Conservation (phyloP, 2,113 vertebrate species). For the Amphiprion percula region DNA sequence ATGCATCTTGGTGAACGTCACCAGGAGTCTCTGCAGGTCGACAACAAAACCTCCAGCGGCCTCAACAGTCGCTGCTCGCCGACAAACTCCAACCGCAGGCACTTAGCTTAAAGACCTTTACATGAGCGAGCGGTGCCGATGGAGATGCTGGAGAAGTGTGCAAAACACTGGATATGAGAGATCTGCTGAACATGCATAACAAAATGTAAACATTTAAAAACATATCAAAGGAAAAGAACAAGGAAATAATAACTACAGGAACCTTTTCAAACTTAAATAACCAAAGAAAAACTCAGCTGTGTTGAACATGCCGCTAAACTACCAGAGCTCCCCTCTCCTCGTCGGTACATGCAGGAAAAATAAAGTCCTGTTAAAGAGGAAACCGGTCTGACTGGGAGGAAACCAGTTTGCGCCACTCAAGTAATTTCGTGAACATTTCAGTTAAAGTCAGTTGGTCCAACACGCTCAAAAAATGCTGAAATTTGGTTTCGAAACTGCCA, state of each 20-base stretch:
- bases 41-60: not conserved
- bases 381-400: too few relatives aligned
- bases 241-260: constrained; percentile 37
- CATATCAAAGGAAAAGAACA: constrained; percentile 32
- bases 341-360: not conserved
- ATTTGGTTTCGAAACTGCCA: too few relatives aligned
- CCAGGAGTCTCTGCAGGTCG: constrained; percentile 11
- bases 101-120: constrained; percentile 62
- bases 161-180: constrained; percentile 71
- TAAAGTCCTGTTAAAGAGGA: too few relatives aligned
- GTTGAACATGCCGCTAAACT: constrained; percentile 39
- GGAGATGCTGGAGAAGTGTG: constrained; percentile 69
- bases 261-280: constrained; percentile 65
- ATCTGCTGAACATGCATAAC: constrained; percentile 68
- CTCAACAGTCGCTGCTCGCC: too few relatives aligned
- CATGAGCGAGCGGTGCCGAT: constrained; percentile 42
- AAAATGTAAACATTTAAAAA: constrained; percentile 75
- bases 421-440: too few relatives aligned
- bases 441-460: too few relatives aligned
- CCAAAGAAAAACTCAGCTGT: constrained; percentile 12
- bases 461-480: too few relatives aligned
- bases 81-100: constrained; percentile 53
- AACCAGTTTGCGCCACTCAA: too few relatives aligned
- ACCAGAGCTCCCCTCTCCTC: constrained; percentile 2
- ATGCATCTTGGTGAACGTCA: constrained; percentile 13